Conservation (phyloP, 2,113 vertebrate genomes). For the Oenanthe melanoleuca region DNA sequence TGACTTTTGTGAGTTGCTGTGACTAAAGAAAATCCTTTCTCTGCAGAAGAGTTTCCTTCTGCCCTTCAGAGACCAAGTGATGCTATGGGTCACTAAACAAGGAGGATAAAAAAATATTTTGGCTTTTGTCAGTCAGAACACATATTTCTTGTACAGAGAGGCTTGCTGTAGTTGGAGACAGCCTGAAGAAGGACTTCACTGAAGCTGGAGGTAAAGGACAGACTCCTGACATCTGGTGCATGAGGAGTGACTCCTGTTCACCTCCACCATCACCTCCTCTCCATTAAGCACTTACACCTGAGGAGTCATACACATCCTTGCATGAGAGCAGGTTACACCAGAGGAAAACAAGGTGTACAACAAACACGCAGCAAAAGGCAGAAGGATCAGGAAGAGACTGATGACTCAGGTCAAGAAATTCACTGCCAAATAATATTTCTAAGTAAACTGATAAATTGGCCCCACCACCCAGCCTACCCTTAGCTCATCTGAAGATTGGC, state of each 20-base stretch:
- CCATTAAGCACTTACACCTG: accelerated
- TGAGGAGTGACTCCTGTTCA: neutral
- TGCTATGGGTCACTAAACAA: neutral
- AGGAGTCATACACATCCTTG: neutral
- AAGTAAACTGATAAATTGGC: neutral
- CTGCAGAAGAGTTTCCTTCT: neutral
- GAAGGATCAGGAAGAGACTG: neutral
- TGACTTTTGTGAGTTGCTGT: neutral
- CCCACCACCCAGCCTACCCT: neutral
- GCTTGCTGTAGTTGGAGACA: neutral
- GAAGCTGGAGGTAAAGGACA: neutral
- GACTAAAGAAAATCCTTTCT: neutral
- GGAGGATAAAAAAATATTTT: neutral
- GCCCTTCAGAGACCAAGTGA: neutral
- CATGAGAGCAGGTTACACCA: neutral
- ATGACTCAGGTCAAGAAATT: neutral
- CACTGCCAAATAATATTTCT: neutral
- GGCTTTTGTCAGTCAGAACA: neutral
- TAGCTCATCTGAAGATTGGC: accelerated
- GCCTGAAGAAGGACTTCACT: neutral
- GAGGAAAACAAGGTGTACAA: neutral
- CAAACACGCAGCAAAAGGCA: neutral
- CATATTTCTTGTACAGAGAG: neutral
- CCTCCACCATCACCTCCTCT: neutral
- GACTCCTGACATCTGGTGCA: neutral